Base-by-base conservation (phyloP, 2,888 invertebrate species). In the Dasysyrphus albostriatus region DNA sequence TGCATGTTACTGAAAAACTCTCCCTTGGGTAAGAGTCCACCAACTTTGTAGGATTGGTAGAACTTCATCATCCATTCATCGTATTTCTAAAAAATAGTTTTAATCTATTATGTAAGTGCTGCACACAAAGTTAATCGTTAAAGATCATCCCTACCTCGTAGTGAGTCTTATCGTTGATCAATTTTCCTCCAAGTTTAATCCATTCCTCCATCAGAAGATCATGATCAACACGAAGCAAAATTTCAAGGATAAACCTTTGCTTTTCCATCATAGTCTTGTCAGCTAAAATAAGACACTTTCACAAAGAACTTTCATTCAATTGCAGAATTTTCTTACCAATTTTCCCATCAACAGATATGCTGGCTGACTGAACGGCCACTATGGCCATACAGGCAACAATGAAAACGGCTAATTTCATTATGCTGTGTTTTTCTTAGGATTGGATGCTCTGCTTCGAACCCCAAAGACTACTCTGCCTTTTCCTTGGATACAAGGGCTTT, bases 11-110 rank as follows among this genome's bases (percentile, higher is more conserved):
- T 83, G 93, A 92, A 34, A 74, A 94, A 93, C 77, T 94, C 93
- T 78, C 94, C 94, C 88, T 93, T 93, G 10, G 94, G 94, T 78
- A 95, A 91, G 73, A 94, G 91, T 24, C 93, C 94, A 69, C 93
- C 89, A 24, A 88, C 29, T 54, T 91, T 91, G 88, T 90, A 91
- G 76, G 89, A 82, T 76, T 90, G 88, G 76, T 88, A 90, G 90
- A 91, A 91, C 77, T 91, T 90, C 83, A 89, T 89, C 69, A 69
- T 69, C 37, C 9, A 54, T n/a, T 54, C n/a, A 7, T 69, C 69
- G 54, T 69, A 69, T 69, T 54, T 69, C 69, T 69, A n/a, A 10
- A 14, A 67, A 19, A 19, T 0, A 0, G 7, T 19, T 32, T 1
- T n/a, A n/a, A 4, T 6, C 1, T 29, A 14, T 14, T 54, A n/a